Percentiles rank a stretch among this genome's conserved stretches.
phyloP scores from a whole-genome alignment of 2,113 vertebrate species.

The Anolis carolinensis region DNA sequence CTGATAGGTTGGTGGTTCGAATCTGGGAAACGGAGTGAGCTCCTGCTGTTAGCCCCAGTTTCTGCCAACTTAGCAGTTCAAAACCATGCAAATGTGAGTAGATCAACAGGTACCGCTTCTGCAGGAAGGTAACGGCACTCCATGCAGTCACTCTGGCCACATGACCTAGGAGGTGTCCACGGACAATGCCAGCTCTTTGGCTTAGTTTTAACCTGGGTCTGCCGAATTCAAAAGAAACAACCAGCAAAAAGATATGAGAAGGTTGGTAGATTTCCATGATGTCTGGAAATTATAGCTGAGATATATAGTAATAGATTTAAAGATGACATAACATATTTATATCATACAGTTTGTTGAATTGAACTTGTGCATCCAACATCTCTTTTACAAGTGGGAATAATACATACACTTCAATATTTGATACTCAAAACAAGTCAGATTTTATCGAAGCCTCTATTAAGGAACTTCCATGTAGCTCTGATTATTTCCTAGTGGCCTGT shows the following conservation, averaged over 20 bases:
- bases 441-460: background rate
- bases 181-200: no score
- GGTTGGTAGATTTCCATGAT: background rate
- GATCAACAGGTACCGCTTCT: no score
- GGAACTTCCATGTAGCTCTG: background rate
- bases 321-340: background rate
- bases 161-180: no score
- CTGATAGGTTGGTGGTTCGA: no score
- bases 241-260: background rate
- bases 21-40: no score
- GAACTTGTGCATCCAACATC: background rate
- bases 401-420: background rate
- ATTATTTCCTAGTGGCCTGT: background rate
- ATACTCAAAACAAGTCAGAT: background rate
- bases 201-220: background rate
- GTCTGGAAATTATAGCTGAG: background rate
- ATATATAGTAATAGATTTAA: background rate
- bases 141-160: no score
- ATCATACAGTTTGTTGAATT: background rate
- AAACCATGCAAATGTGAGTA: no score
- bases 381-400: background rate
- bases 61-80: no score
- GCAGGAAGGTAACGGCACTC: no score
- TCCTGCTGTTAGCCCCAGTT: no score
- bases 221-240: background rate